phyloP scores from a whole-genome alignment of 2,797 vertebrate species.

The Enteromius argenteus region DNA sequence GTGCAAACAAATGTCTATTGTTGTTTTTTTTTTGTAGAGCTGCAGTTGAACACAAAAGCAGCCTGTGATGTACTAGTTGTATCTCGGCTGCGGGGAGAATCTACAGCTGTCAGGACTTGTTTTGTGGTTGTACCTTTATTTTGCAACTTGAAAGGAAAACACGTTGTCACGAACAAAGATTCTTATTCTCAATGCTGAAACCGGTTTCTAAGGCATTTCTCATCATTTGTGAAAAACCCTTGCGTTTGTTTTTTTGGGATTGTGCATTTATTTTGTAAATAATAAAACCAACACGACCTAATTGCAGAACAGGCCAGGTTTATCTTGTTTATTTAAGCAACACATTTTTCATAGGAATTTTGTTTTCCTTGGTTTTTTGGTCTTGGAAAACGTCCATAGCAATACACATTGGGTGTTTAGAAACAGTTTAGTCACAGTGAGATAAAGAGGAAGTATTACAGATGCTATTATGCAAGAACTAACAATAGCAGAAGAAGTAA shows the following conservation, averaged over 20 bases:
- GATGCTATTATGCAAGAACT: background rate
- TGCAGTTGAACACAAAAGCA: conserved; percentile 63
- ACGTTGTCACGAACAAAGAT: conserved; percentile 54
- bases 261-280: background rate
- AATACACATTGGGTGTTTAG: background rate
- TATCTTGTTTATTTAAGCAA: background rate
- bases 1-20: conserved; percentile 83
- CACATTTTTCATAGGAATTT: background rate
- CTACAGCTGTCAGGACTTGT: conserved; percentile 64
- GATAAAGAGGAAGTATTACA: background rate
- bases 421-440: background rate
- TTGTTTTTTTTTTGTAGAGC: conserved; percentile 69
- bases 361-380: background rate
- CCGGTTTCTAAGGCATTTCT: conserved; percentile 4
- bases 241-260: background rate
- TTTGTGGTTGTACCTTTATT: conserved; percentile 59
- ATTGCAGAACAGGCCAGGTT: background rate
- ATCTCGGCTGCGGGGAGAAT: conserved; percentile 40
- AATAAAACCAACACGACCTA: background rate
- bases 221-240: background rate
- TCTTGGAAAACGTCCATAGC: background rate
- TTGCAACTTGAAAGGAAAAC: conserved; percentile 32
- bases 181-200: conserved; percentile 27
- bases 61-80: conserved; percentile 63
- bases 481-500: background rate